Evolutionary conservation across 2,888 invertebrate species (phyloP).

Genomic region (Mimachlamys varia): DNA sequence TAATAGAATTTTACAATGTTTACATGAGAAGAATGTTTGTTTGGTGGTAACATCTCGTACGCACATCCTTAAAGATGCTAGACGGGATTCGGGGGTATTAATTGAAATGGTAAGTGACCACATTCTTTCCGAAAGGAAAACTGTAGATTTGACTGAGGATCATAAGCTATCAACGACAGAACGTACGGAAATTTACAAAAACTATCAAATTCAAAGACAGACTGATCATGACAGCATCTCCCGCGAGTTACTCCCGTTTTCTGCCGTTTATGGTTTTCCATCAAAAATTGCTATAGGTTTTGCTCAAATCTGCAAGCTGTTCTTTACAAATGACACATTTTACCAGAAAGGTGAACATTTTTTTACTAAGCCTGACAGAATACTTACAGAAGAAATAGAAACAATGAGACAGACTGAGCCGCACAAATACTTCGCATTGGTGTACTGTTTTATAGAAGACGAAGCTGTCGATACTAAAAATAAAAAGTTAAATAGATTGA

Average conservation of each 20-base stretch:
- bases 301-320: not conserved
- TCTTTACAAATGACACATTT: not conserved
- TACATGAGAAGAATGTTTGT: not conserved
- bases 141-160: not conserved
- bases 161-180: not conserved
- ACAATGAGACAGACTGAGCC: not conserved
- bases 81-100: not conserved
- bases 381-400: not conserved
- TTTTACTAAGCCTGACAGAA: not conserved
- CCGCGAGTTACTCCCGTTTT: too few relatives aligned
- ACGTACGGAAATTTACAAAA: not conserved
- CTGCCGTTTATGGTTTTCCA: not conserved
- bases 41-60: not conserved
- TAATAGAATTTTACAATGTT: not conserved
- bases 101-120: not conserved
- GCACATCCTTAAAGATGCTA: constrained; percentile 3
- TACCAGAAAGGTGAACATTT: not conserved
- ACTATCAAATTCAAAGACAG: not conserved
- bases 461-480: not conserved
- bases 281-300: not conserved
- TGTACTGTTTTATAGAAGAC: not conserved
- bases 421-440: not conserved
- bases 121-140: not conserved
- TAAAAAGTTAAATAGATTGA: not conserved
- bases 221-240: not conserved